Evolutionary conservation across 1,140 invertebrate genomes (phyloP).

Genomic region (Vanessa atalanta): DNA sequence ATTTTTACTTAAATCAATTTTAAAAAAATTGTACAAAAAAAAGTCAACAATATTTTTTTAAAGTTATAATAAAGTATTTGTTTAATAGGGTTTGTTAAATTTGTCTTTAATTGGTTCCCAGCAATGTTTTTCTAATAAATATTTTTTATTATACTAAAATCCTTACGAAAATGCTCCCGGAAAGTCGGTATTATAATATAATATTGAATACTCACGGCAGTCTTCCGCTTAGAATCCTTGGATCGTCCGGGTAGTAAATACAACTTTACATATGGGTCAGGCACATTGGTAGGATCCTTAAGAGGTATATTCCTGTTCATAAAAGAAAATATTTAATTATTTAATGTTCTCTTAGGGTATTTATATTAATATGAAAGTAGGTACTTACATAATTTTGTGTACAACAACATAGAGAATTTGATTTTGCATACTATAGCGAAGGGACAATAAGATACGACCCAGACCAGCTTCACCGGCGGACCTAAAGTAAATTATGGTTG

Average conservation of each 20-base stretch:
- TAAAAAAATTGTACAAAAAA: too few species aligned
- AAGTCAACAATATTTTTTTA: too few species aligned
- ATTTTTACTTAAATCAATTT: too few species aligned
- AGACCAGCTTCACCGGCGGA: slow-evolving; percentile 86
- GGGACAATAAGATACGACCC: slow-evolving; percentile 91
- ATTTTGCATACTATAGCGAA: slow-evolving; percentile 91
- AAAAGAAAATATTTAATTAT: slow-evolving; percentile 12
- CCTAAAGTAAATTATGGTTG: slow-evolving; percentile 41
- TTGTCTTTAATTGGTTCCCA: not conserved
- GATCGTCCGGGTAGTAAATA: slow-evolving; percentile 93
- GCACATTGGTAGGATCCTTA: slow-evolving; percentile 92
- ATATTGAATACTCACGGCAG: slow-evolving; percentile 81
- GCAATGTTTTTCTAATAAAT: too few species aligned
- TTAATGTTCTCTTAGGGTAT: not conserved
- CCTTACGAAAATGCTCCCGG: too few species aligned
- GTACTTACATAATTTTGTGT: slow-evolving; percentile 92
- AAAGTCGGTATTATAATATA: not conserved
- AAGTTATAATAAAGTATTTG: too few species aligned
- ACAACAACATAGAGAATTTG: slow-evolving; percentile 91
- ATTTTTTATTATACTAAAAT: too few species aligned
- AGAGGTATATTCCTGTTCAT: slow-evolving; percentile 89
- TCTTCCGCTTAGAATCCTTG: slow-evolving; percentile 95
- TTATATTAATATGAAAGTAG: not conserved
- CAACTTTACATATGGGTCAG: slow-evolving; percentile 97
- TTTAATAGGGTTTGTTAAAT: not conserved